Conservation (phyloP, 1,140 invertebrate genomes). For the Hirudo medicinalis region DNA sequence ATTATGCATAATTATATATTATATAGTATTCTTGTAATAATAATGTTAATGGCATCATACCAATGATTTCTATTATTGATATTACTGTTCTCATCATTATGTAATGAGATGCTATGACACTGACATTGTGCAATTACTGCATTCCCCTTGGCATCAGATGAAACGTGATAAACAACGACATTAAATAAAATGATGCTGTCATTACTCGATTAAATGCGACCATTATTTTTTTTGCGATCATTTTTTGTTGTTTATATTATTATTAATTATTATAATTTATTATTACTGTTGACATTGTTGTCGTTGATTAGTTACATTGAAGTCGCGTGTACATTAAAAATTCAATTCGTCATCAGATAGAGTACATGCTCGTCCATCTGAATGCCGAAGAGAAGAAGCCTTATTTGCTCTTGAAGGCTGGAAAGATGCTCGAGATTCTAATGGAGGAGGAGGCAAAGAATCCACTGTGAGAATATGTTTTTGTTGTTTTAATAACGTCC, state of each 20-base stretch:
- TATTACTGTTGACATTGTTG: not conserved
- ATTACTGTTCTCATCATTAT: too few species aligned
- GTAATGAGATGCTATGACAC: too few species aligned
- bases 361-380: conserved; percentile 92
- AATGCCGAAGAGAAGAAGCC: conserved; percentile 69
- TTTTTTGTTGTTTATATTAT: not conserved
- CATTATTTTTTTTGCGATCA: not conserved
- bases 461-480: conserved; percentile 51
- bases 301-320: not conserved
- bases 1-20: too few species aligned
- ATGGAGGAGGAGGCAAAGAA: conserved; percentile 62
- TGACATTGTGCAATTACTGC: too few species aligned
- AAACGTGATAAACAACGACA: too few species aligned
- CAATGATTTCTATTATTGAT: too few species aligned
- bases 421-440: conserved; percentile 61
- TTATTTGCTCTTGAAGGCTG: conserved; percentile 64
- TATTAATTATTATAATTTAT: not conserved
- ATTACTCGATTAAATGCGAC: too few species aligned
- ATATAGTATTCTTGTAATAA: too few species aligned
- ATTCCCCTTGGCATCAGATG: too few species aligned
- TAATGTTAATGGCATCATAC: too few species aligned
- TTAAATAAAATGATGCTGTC: too few species aligned
- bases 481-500: not conserved
- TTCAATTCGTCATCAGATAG: conserved; percentile 45
- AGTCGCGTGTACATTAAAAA: not conserved